Evolutionary conservation across 2,888 invertebrate genomes (phyloP).

Genomic region (Acrocera orbiculus): DNA sequence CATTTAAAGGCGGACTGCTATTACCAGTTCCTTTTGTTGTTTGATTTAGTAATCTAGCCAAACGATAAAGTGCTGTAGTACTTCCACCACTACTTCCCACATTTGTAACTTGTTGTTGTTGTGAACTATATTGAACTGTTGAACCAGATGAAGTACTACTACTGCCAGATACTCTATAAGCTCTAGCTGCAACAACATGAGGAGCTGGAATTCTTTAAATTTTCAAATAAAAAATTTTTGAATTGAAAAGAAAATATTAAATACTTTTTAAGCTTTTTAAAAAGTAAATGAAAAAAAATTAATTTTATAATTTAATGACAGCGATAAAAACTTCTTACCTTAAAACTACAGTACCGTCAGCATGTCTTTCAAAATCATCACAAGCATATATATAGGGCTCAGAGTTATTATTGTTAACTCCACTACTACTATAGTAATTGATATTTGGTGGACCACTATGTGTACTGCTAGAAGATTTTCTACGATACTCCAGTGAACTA

Average conservation of each 20-base stretch:
- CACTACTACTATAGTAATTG: too few relatives aligned
- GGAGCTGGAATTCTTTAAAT: conserved; percentile 36
- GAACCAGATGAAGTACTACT: conserved; percentile 14
- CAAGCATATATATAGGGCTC: conserved; percentile 21
- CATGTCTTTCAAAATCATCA: conserved; percentile 35
- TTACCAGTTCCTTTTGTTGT: conserved; percentile 18
- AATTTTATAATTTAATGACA: neutral
- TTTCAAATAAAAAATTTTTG: conserved; percentile 6
- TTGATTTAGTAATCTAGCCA: conserved; percentile 39
- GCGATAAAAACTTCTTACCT: conserved; percentile 31
- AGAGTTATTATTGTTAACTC: conserved; percentile 8
- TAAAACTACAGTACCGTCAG: conserved; percentile 42
- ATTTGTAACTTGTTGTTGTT: conserved; percentile 14
- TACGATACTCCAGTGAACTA: conserved; percentile 23
- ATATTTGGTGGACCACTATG: conserved; percentile 13
- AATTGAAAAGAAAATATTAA: too few relatives aligned
- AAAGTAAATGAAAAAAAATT: neutral
- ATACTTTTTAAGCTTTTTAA: too few relatives aligned
- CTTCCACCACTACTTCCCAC: conserved; percentile 13
- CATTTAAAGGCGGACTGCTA: conserved; percentile 26
- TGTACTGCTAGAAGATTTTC: conserved; percentile 29
- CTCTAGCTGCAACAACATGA: conserved; percentile 37
- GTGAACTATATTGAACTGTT: conserved; percentile 9
- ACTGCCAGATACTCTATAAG: conserved; percentile 34
- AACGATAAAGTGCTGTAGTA: conserved; percentile 33